Evolutionary conservation across 1,140 invertebrate genomes (phyloP), one percentile per base, ranked within the genome.

Genomic region (Pseudomyrmex flavicornis): DNA sequence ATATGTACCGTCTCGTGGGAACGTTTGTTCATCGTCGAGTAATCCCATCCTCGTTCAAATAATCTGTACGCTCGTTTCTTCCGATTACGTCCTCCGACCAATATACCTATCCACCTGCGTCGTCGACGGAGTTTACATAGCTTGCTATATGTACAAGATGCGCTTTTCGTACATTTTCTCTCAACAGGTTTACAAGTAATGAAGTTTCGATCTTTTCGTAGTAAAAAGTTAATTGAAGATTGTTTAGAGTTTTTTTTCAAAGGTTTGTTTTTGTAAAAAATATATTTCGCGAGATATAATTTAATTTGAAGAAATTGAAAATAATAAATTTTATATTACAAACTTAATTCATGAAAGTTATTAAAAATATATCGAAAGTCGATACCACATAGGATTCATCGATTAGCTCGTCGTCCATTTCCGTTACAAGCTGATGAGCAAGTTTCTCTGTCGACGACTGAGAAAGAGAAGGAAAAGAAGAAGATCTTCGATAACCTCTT

Each of bases 371-470:
- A 73, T 48, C 79, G 84, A 84, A 88, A 89, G 86, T 91, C 90
- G 89, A 91, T 91, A 91, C 84, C 88, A 83, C 74, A 26, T 59
- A 62, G 20, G 72, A 74, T 13, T 61, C 70, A 26, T 50, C 58
- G 69, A 17, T 68, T 5, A 35, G 5, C 79, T 48, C 79, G 61
- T 82, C 85, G 73, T 65, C 56, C 56, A n/a, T 63, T 83, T 66
- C 79, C 75, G 48, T 26, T 12, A 9, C 17, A 35, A 56, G 5
- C n/a, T 62, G 73, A 54, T 15, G 35, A 8, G 15, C 8, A 15
- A 13, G 17, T 26, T 48, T 35, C 5, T 8, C 8, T 3, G 54
- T 15, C 22, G 13, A 20, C 20, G n/a, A 15, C 17, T 10, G 17
- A 5, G 70, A 70, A 70, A 59, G 17, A 20, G 56, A 26, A 26